These are phyloP conservation scores for Lonchura striata DNA, from an alignment of 2,113 vertebrate genomes.

Conservation along the genomic window DNA sequence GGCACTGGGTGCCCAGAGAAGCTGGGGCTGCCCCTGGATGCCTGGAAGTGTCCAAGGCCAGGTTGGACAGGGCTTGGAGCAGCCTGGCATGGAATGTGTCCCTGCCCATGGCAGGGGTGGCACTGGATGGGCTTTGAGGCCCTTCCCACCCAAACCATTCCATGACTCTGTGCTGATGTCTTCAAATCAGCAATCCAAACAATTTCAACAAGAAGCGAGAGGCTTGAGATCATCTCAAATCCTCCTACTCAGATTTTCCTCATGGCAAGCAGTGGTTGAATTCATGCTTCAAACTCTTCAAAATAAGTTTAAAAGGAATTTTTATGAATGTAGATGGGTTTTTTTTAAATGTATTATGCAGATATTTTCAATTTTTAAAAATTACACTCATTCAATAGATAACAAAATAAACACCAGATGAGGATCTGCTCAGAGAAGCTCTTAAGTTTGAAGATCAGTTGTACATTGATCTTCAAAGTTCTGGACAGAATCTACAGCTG, in stretches of 20 bases:
- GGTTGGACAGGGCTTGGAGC: background rate
- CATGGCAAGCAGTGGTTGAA: background rate
- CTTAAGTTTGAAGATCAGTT: background rate
- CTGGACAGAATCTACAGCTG: background rate
- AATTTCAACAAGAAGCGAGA: background rate
- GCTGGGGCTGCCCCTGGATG: background rate
- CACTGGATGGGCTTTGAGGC: background rate
- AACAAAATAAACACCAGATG: background rate
- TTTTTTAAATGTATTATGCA: background rate
- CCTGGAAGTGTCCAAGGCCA: background rate
- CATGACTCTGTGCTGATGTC: background rate
- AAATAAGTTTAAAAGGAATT: background rate
- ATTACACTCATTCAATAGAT: rapidly evolving
- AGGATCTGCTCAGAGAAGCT: background rate
- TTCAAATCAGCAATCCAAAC: background rate
- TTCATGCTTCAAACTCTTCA: background rate
- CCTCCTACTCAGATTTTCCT: background rate
- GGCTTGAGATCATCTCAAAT: background rate
- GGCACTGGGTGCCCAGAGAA: background rate
- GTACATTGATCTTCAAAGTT: background rate
- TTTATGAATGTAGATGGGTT: background rate
- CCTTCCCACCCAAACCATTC: background rate
- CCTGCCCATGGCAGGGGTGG: background rate
- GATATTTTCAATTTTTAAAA: background rate
- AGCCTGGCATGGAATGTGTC: background rate